Evolutionary conservation across 2,797 vertebrate species (phyloP), one percentile per base, ranked within the genome.

Genomic region (Odontamblyopus lacepedii): DNA sequence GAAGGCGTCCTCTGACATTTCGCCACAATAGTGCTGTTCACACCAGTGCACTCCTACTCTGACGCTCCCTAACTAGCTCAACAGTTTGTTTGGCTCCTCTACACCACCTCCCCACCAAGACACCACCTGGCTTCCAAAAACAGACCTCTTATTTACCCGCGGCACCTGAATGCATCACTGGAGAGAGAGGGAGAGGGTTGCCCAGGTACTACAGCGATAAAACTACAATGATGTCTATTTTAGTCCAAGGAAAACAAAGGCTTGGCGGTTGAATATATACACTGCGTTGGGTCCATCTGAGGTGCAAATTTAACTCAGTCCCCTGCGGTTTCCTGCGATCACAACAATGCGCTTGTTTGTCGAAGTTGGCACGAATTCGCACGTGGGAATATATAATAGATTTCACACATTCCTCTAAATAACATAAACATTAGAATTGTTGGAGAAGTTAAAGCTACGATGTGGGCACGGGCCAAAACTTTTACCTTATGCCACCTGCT

Each of bases 31-130:
- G 88, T 72, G 83, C 93, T 90, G 88, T 92, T 94, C 92, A 92
- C 93, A 93, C 91, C 83, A 85, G 91, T 91, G 87, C 87, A 93
- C 92, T 92, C 93, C 92, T 91, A 93, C 93, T 92, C 91, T 83
- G 78, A 83, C 59, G 30, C 83, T 89, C 86, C 77, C 80, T 79
- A 76, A 85, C 83, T 80, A 82, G 87, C 82, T 83, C 81, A 74
- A 76, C 79, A 77, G 75, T 85, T 84, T 73, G 79, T 88, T 85
- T 86, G 76, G 70, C 84, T 63, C 16, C 53, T 35, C 53, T 76
- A 76, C 71, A 78, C 84, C 79, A 78, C 69, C 81, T 73, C 71
- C 78, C 80, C 60, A 62, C 77, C 79, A 78, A 79, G 66, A 1
- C 74, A 78, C 82, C 88, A 86, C 88, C 88, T 85, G 88, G 81